A percentile compares a stretch with the other conserved stretches of the same genome.
These are phyloP conservation scores for Rhombomys opimus DNA, from an alignment of 2,113 vertebrate genomes.

Conservation along the genomic window DNA sequence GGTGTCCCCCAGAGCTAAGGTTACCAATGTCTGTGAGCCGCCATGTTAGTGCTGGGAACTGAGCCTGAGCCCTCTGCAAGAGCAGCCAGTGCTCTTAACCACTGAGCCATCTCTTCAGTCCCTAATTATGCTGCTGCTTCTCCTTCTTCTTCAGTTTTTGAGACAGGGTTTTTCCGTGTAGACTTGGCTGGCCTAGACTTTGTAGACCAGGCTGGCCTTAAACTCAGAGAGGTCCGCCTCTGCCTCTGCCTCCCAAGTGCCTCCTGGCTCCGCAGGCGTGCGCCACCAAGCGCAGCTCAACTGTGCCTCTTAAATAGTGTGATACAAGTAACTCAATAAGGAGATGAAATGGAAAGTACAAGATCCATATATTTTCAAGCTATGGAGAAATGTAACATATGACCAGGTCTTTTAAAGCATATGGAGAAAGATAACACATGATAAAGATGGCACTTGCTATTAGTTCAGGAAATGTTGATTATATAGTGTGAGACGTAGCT, in stretches of 20 bases:
- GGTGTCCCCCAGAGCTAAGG: not conserved
- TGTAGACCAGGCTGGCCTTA: too few species aligned
- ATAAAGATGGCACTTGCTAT: slow-evolving; percentile 16
- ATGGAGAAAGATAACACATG: not conserved
- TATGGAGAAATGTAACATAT: not conserved
- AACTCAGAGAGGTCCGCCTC: too few species aligned
- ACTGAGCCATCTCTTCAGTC: not conserved
- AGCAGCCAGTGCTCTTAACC: not conserved
- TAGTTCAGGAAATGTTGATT: not conserved
- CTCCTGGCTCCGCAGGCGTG: too few species aligned
- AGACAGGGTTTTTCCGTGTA: too few species aligned
- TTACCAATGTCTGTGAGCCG: not conserved
- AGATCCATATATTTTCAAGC: slow-evolving; percentile 21
- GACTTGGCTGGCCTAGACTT: too few species aligned
- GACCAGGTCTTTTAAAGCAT: not conserved
- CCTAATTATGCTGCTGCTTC: too few species aligned
- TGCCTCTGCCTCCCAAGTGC: too few species aligned
- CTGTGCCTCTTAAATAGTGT: not conserved
- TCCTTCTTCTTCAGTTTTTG: too few species aligned
- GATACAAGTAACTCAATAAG: slow-evolving; percentile 16
- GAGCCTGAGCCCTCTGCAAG: not conserved
- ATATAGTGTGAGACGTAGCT: not conserved
- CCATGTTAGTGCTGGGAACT: not conserved
- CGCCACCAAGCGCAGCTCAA: too few species aligned
- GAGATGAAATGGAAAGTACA: slow-evolving; percentile 32